These are phyloP conservation scores for Chiroxiphia lanceolata DNA, from an alignment of 2,797 vertebrate genomes.

Conservation along the genomic window DNA sequence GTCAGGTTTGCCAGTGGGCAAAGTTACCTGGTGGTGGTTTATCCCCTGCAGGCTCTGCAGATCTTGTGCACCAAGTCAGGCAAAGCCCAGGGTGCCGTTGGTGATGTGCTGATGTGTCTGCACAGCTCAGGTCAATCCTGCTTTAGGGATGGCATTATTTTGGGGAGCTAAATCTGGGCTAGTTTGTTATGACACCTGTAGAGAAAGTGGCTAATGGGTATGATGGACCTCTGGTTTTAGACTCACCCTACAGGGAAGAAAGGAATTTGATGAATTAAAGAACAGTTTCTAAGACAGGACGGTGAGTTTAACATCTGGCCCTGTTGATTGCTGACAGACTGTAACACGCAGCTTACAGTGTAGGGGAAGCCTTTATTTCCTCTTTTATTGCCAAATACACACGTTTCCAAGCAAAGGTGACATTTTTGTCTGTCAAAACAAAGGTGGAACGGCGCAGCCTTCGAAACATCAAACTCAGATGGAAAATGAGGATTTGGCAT, in stretches of 20 bases:
- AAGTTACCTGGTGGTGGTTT: neutral
- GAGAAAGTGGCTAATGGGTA: neutral
- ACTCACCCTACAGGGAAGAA: neutral
- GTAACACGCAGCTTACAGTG: neutral
- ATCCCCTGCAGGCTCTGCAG: neutral
- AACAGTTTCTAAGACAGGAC: neutral
- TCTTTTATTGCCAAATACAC: neutral
- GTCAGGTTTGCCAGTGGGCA: neutral
- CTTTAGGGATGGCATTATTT: neutral
- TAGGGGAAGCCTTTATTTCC: constrained; percentile 22
- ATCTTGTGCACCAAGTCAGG: neutral
- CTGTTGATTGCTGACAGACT: constrained; percentile 44
- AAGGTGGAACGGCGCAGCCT: constrained; percentile 40
- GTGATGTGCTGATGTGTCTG: neutral
- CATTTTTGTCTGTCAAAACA: constrained; percentile 38
- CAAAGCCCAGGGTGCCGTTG: neutral
- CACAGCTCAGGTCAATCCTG: neutral
- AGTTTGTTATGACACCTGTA: neutral
- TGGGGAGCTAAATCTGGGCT: neutral
- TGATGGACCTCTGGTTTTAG: neutral
- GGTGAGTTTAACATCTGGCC: constrained; percentile 46
- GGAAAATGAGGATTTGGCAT: constrained; percentile 54
- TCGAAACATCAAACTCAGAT: constrained; percentile 52
- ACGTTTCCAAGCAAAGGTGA: constrained; percentile 17
- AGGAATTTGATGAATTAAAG: neutral